Conservation (phyloP, 2,797 vertebrate species). For the Limosa lapponica region DNA sequence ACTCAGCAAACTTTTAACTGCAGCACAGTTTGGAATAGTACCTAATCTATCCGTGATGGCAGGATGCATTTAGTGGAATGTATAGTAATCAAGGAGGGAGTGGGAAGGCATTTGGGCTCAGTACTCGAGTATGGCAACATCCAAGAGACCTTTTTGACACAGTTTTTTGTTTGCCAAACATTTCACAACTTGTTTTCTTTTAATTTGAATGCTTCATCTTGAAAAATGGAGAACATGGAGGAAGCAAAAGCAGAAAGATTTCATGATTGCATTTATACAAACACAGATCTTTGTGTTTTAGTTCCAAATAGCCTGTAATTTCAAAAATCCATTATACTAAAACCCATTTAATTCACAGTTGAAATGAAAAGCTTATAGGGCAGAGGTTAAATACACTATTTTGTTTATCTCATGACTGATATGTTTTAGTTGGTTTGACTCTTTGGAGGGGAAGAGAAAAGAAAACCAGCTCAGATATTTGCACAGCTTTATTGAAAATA, state of each 20-base stretch:
- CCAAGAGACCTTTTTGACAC: neutral
- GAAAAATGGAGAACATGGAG: neutral
- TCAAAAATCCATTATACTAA: conserved; percentile 38
- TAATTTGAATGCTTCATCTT: neutral
- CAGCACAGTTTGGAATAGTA: neutral
- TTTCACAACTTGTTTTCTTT: conserved; percentile 27
- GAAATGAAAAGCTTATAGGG: conserved; percentile 12
- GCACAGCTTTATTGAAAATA: conserved; percentile 2
- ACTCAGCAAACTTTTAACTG: neutral
- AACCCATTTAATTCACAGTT: neutral
- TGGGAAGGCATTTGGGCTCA: neutral
- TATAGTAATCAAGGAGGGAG: neutral
- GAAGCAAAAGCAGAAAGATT: neutral
- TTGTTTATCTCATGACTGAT: conserved; percentile 14
- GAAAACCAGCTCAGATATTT: conserved; percentile 22
- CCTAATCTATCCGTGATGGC: neutral
- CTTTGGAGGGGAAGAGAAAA: neutral
- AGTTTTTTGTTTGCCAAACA: neutral
- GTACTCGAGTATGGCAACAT: neutral
- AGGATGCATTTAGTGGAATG: neutral
- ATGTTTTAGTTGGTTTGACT: neutral
- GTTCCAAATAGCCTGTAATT: conserved; percentile 7
- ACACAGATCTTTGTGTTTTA: conserved; percentile 6
- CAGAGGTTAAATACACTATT: conserved; percentile 39
- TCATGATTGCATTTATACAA: neutral